These are phyloP conservation scores for Empis stercorea DNA, from an alignment of 2,888 invertebrate species.

Conservation along the genomic window DNA sequence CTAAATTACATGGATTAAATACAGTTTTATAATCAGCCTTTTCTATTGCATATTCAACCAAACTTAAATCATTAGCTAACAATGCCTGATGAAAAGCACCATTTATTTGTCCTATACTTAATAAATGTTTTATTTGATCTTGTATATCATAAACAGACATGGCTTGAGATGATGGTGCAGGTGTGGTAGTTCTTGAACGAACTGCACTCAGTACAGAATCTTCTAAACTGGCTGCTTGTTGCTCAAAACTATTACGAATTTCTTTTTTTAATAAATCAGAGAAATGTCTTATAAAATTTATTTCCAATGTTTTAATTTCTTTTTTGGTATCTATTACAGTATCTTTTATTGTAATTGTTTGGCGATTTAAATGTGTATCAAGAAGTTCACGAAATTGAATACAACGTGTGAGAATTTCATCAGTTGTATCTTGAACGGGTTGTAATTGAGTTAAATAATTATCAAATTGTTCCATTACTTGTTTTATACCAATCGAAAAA, in stretches of 20 bases:
- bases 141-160: constrained; percentile 45
- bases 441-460: constrained; percentile 37
- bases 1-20: constrained; percentile 64
- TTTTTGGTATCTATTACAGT: constrained; percentile 30
- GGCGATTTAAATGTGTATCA: constrained; percentile 25
- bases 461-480: constrained; percentile 46
- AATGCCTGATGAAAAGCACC: constrained; percentile 86
- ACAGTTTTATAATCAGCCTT: constrained; percentile 66
- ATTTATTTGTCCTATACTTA: constrained; percentile 63
- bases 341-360: constrained; percentile 28
- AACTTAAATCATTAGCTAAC: constrained; percentile 69
- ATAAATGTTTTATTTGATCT: constrained; percentile 53
- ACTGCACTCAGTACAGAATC: constrained; percentile 46
- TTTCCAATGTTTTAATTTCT: constrained; percentile 31
- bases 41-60: constrained; percentile 80
- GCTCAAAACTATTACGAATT: constrained; percentile 40
- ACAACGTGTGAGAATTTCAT: constrained; percentile 29
- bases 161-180: constrained; percentile 39
- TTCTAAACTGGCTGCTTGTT: constrained; percentile 46
- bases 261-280: constrained; percentile 31
- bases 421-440: constrained; percentile 28
- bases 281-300: constrained; percentile 27
- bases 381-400: constrained; percentile 27
- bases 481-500: constrained; percentile 78
- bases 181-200: constrained; percentile 60